Evolutionary conservation across 2,113 vertebrate species (phyloP), one percentile per base, ranked within the genome.

Genomic region (Trogon surrucura): DNA sequence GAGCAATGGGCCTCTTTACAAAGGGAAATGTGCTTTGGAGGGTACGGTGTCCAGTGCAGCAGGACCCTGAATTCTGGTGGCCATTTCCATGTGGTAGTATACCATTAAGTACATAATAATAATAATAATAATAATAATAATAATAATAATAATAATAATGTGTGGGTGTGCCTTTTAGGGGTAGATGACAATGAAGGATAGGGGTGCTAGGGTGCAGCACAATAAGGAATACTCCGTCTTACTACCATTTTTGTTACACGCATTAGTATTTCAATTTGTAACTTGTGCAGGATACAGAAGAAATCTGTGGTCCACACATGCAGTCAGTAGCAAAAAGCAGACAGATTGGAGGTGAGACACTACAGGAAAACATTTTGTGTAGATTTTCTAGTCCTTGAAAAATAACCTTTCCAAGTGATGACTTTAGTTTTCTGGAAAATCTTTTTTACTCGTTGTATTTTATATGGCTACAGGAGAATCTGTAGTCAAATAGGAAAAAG

Each of bases 131-230:
- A 9, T 32, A 18, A 10, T 25, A 41, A 9, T 32, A 18, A 10
- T 25, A 41, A 9, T 32, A 18, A 10, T 25, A 41, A 9, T 32
- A 18, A 10, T 25, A 41, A 9, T 32, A 18, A 41, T 58, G 16
- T 60, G 8, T 0, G 4, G 7, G 5, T 56, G 16, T 80, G 45
- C 9, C 5, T 45, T 67, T 21, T 5, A 3, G 10, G 1, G 13
- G 16, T 6, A 16, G 13, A 53, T 13, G 5, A 20, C 3, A 3
- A 29, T 21, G 8, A 57, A 60, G 50, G 75, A 22, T 6, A 62
- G 36, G 27, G 72, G 9, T 50, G 9, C 15, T 26, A 17, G n/a
- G 34, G 34, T 23, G 50, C 22, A 48, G 50, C 41, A 25, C 7
- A 70, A 3, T 56, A 60, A 51, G 41, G 41, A 80, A 26, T 60